Percentiles rank a stretch among this genome's conserved stretches.
Conservation (phyloP, 2,113 vertebrate genomes). For the Scolopax mira region DNA sequence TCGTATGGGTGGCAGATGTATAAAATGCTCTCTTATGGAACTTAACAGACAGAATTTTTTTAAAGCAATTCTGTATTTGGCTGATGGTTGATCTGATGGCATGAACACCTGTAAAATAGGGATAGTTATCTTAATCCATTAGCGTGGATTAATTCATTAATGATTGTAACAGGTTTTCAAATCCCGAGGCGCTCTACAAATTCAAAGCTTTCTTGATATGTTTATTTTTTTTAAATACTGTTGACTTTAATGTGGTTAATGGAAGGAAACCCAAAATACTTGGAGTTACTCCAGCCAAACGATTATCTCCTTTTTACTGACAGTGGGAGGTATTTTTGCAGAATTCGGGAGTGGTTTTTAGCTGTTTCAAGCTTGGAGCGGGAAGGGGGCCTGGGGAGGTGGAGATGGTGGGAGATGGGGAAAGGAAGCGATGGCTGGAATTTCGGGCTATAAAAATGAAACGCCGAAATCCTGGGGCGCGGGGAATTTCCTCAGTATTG, state of each 20-base stretch:
- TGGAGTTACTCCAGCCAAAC: not conserved
- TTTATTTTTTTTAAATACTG: not conserved
- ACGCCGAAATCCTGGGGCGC: no score
- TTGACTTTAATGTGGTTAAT: not conserved
- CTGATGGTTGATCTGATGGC: not conserved
- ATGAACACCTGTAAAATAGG: not conserved
- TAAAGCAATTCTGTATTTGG: not conserved
- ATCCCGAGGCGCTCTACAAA: not conserved
- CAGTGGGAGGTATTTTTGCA: not conserved
- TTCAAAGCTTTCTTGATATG: not conserved
- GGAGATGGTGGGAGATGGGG: not conserved
- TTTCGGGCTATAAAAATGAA: not conserved
- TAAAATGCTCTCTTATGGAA: not conserved
- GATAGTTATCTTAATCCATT: not conserved
- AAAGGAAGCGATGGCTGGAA: not conserved
- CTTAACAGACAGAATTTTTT: not conserved
- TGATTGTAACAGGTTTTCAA: not conserved
- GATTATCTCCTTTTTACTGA: not conserved
- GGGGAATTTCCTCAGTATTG: accelerated
- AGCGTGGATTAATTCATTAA: not conserved
- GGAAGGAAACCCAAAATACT: not conserved
- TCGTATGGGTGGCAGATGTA: not conserved
- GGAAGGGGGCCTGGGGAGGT: not conserved
- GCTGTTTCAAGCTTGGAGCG: accelerated
- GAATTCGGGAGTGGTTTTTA: not conserved